These are phyloP conservation scores for Philypnodon macrostomus DNA, from an alignment of 2,797 vertebrate species.

Conservation along the genomic window DNA sequence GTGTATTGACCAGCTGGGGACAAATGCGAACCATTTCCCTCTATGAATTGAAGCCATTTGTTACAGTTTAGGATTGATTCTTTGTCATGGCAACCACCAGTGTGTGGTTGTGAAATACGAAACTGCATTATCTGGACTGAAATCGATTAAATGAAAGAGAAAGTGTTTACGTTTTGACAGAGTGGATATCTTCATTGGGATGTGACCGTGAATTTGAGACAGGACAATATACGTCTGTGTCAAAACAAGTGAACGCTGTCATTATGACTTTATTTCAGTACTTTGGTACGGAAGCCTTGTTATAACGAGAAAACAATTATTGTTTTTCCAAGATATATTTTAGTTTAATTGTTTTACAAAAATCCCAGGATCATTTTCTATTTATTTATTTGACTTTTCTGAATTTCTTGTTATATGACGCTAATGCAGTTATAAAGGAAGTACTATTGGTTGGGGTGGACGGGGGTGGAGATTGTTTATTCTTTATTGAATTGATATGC, in stretches of 20 bases:
- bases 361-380: no score
- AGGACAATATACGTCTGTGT: slow-evolving; percentile 6
- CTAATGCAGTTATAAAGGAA: no score
- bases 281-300: no score
- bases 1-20: slow-evolving; percentile 74
- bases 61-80: slow-evolving; percentile 74
- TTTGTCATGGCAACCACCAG: slow-evolving; percentile 66
- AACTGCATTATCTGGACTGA: slow-evolving; percentile 59
- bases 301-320: no score
- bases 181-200: slow-evolving; percentile 42
- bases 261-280: background rate
- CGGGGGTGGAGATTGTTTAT: no score
- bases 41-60: slow-evolving; percentile 70
- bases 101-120: slow-evolving; percentile 55
- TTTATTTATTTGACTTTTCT: no score
- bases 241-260: slow-evolving; percentile 15
- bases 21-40: slow-evolving; percentile 69
- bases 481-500: no score
- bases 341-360: no score
- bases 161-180: slow-evolving; percentile 41
- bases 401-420: no score
- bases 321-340: no score
- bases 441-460: no score
- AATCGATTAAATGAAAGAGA: slow-evolving; percentile 57
- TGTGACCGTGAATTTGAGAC: slow-evolving; percentile 14